These are phyloP conservation scores for Gryon sp. DNA, from an alignment of 1,140 invertebrate species.

Conservation along the genomic window DNA sequence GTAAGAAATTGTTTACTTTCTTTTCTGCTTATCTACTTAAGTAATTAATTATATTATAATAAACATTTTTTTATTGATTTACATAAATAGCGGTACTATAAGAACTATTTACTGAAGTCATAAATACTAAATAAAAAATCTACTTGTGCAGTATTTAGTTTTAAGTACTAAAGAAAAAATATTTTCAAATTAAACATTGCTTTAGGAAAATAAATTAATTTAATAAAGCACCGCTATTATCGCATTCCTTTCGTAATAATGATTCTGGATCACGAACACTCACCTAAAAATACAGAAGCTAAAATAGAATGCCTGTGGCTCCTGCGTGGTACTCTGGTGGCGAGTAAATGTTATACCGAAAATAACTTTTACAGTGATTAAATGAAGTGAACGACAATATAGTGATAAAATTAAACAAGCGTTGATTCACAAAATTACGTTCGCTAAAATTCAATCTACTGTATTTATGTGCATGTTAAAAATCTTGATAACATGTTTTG, in stretches of 20 bases:
- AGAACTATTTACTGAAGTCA: too few species aligned
- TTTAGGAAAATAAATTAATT: constrained; percentile 28
- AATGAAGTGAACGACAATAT: constrained; percentile 47
- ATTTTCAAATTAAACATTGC: too few species aligned
- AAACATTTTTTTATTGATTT: too few species aligned
- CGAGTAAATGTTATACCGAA: constrained; percentile 67
- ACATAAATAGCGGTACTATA: too few species aligned
- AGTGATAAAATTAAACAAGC: constrained; percentile 21
- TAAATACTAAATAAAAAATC: too few species aligned
- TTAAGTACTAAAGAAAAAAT: too few species aligned
- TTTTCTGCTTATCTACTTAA: too few species aligned
- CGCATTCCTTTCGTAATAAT: constrained; percentile 51
- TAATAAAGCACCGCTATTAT: constrained; percentile 37
- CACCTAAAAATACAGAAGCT: constrained; percentile 69
- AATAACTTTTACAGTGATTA: constrained; percentile 68
- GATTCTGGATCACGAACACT: constrained; percentile 48
- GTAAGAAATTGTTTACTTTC: too few species aligned
- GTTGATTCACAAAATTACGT: constrained; percentile 14
- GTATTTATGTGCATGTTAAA: not conserved
- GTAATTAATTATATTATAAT: too few species aligned
- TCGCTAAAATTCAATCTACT: constrained; percentile 5
- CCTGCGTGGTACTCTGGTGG: constrained; percentile 66
- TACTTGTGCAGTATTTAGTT: too few species aligned
- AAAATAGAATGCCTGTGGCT: constrained; percentile 68
- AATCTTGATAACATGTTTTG: too few species aligned